phyloP scores from a whole-genome alignment of 2,113 vertebrate species.

The Xiphophorus hellerii region DNA sequence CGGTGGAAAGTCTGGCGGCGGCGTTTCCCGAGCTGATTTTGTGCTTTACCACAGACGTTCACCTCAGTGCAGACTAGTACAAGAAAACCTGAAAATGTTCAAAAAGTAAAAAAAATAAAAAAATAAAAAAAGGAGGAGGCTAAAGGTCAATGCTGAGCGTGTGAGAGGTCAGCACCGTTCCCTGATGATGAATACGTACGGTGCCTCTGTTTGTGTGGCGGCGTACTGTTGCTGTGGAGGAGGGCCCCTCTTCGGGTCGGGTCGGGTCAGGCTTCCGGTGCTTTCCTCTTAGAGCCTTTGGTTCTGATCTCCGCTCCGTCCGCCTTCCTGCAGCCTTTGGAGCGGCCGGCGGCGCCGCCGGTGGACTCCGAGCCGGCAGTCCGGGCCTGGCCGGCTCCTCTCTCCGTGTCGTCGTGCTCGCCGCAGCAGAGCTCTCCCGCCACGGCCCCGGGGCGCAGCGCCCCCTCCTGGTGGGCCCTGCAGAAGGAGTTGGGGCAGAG shows the following conservation, averaged over 20 bases:
- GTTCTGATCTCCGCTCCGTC: conserved; percentile 43
- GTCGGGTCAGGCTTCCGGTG: conserved; percentile 63
- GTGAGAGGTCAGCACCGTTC: conserved; percentile 69
- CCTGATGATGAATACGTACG: conserved; percentile 24
- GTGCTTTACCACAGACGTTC: conserved; percentile 38
- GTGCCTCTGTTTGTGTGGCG: conserved; percentile 35
- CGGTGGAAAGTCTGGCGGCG: neutral
- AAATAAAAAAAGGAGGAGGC: conserved; percentile 32
- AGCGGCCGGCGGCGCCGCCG: neutral
- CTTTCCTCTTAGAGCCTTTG: conserved; percentile 72
- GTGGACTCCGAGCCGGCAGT: neutral
- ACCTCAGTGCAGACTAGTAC: neutral
- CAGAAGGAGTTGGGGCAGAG: conserved; percentile 98
- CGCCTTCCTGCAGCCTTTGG: conserved; percentile 52
- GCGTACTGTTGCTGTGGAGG: neutral
- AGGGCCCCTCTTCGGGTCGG: neutral
- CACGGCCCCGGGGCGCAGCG: conserved; percentile 76
- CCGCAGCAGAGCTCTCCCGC: conserved; percentile 87
- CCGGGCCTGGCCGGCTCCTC: conserved; percentile 9
- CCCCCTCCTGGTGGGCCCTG: conserved; percentile 90
- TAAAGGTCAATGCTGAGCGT: conserved; percentile 36
- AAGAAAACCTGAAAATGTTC: conserved; percentile 51
- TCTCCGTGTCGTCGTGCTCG: conserved; percentile 88
- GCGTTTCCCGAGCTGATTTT: conserved; percentile 13
- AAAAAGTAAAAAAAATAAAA: neutral